phyloP scores from a whole-genome alignment of 2,113 vertebrate species.

The Embiotoca jacksoni region DNA sequence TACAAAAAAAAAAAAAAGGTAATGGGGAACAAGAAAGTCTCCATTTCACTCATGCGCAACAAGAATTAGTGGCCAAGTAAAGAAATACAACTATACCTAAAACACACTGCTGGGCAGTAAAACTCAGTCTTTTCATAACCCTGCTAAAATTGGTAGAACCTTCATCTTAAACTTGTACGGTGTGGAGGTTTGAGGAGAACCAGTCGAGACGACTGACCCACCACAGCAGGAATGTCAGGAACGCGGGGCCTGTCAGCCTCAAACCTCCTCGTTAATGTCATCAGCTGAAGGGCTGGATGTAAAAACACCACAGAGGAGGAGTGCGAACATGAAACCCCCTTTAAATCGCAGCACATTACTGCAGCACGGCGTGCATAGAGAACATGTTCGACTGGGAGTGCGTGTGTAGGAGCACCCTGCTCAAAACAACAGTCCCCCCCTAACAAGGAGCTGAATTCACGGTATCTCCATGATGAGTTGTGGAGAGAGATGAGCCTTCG shows the following conservation, averaged over 20 bases:
- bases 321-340: slow-evolving; percentile 2
- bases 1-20: not conserved
- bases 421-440: slow-evolving; percentile 48
- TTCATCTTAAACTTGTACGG: not conserved
- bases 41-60: not conserved
- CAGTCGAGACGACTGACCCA: not conserved
- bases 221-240: slow-evolving; percentile 54
- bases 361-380: slow-evolving; percentile 11
- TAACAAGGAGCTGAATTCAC: slow-evolving; percentile 17
- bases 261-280: slow-evolving; percentile 28
- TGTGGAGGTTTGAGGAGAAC: slow-evolving; percentile 17
- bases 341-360: not conserved
- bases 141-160: not conserved
- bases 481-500: not conserved
- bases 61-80: not conserved
- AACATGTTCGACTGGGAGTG: slow-evolving; percentile 10
- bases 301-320: slow-evolving; percentile 35
- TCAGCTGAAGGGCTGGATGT: slow-evolving; percentile 20
- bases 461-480: slow-evolving; percentile 42
- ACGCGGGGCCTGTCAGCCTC: slow-evolving; percentile 33
- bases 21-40: not conserved
- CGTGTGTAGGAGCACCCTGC: not conserved
- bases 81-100: not conserved
- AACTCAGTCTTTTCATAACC: no score
- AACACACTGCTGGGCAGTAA: not conserved